Evolutionary conservation across 2,797 vertebrate genomes (phyloP), one percentile per base, ranked within the genome.

Genomic region (Sebastiscus albofasciatus): DNA sequence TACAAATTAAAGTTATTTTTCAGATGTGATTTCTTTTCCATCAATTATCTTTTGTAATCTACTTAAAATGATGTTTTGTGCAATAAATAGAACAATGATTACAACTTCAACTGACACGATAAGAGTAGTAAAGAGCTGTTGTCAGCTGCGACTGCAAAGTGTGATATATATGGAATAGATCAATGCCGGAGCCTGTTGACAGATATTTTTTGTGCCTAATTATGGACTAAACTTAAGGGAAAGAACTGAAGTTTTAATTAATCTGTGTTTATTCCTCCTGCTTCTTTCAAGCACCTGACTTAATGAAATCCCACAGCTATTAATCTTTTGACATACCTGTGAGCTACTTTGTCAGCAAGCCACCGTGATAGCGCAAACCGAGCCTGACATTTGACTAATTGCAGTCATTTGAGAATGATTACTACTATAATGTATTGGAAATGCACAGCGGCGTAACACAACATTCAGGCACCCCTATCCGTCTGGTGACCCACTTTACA

Each of bases 301-400:
- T 91, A 92, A 93, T 94, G 88, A 92, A 95, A 93, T 88, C 91
- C 87, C 89, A 82, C 76, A 79, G 90, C 91, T 88, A 94, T 95
- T 93, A 89, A 93, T 94, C 93, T 94, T 94, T 91, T 90, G 89
- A 92, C 92, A 80, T 87, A 93, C 90, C 91, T 94, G 87, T 76
- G 87, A 93, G 91, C 88, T 81, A 93, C 90, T 88, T 92, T 93
- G 92, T 93, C 92, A 93, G 91, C 92, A 76, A 89, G 83, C 85
- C 81, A 88, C 86, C 42, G 26, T 75, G 86, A 92, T 89, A 87
- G 82, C 10, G 72, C 84, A 89, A 94, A 93, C 90, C 20, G 36
- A 82, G 87, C 87, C 90, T 95, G 94, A 95, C 95, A 93, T 95
- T 95, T 95, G 93, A 95, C 94, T 95, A 96, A 96, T 95, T 95